A percentile compares a stretch with the other conserved stretches of the same genome.
Evolutionary conservation across 2,113 vertebrate genomes (phyloP).

Genomic region (Murina feae): DNA sequence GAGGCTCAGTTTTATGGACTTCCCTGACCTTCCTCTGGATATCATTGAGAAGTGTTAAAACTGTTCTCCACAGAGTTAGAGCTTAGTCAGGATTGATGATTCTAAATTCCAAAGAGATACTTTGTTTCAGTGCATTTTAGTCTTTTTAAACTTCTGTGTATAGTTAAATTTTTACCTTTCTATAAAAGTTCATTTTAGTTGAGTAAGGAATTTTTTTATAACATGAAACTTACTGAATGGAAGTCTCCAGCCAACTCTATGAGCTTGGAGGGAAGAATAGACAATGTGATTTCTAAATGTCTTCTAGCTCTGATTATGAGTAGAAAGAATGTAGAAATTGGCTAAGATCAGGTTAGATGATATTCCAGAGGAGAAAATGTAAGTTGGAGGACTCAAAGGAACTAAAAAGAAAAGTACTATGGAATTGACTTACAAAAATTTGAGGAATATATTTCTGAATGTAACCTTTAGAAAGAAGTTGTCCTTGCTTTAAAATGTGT

Average conservation of each 20-base stretch:
- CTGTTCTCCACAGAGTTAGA: not conserved
- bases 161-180: not conserved
- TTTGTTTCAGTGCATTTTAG: slow-evolving; percentile 8
- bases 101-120: not conserved
- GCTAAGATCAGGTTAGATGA: not conserved
- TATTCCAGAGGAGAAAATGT: not conserved
- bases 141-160: not conserved
- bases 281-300: not conserved
- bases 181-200: not conserved
- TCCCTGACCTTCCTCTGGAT: not conserved
- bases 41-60: not conserved
- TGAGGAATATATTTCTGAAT: slow-evolving; percentile 4
- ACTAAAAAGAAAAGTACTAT: not conserved
- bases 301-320: not conserved
- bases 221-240: not conserved
- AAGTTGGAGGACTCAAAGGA: not conserved
- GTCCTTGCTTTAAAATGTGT: not conserved
- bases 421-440: not conserved
- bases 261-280: not conserved
- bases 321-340: not conserved
- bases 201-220: not conserved
- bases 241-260: not conserved
- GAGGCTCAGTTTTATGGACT: not conserved
- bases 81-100: not conserved
- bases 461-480: not conserved